Percentiles rank a stretch among this genome's conserved stretches.
Evolutionary conservation across 2,888 invertebrate species (phyloP).

Genomic region (Diabrotica balteata): DNA sequence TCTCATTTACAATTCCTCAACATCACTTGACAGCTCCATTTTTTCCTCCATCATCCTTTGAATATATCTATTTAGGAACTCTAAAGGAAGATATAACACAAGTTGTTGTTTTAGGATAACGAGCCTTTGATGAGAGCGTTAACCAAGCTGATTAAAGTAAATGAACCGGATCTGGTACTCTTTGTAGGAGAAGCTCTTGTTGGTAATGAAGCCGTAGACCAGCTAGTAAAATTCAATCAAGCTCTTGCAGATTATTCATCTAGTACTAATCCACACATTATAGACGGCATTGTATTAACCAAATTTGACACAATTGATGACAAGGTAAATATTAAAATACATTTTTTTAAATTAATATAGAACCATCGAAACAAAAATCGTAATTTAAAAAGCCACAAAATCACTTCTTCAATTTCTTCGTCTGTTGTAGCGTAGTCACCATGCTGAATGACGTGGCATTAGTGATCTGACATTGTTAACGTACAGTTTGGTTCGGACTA

Average conservation of each 20-base stretch:
- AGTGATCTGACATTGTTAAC: no score
- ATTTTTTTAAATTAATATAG: not conserved
- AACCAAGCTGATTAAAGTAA: slow-evolving; percentile 96
- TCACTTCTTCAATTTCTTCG: no score
- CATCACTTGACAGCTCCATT: no score
- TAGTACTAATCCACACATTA: slow-evolving; percentile 81
- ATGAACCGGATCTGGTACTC: slow-evolving; percentile 96
- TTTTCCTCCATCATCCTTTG: no score
- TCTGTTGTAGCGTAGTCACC: no score
- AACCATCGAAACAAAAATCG: not conserved
- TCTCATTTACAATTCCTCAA: no score
- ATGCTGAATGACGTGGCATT: no score
- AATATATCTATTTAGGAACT: no score
- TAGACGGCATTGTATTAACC: slow-evolving; percentile 98
- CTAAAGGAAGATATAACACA: no score
- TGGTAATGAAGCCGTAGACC: slow-evolving; percentile 99
- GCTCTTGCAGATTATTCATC: slow-evolving; percentile 92
- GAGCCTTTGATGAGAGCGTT: slow-evolving; percentile 98
- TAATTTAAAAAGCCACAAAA: not conserved
- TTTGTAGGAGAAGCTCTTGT: slow-evolving; percentile 99
- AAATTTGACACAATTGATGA: slow-evolving; percentile 99
- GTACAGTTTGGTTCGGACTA: no score
- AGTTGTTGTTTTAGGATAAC: slow-evolving; percentile 72
- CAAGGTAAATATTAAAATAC: slow-evolving; percentile 67
- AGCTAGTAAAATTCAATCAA: slow-evolving; percentile 98